Base-by-base conservation (phyloP, 2,113 vertebrate genomes). In the Cololabis saira region DNA sequence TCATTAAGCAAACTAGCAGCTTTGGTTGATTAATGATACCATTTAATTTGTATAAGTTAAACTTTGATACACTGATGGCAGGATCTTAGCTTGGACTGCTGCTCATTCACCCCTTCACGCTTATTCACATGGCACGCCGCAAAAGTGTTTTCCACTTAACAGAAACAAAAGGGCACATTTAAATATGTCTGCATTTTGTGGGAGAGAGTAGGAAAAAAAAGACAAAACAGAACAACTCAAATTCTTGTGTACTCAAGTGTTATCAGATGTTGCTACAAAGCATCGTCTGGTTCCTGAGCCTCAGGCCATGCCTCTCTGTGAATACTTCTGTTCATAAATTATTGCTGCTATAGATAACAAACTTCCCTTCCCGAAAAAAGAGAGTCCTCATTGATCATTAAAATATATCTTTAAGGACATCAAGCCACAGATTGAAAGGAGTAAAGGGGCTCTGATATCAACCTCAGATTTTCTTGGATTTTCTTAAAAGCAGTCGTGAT, bases 351-450 rank as follows among this genome's bases (percentile, higher is more conserved):
- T 78, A 67, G 63, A 84, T 58, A 71, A 50, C 50, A 69, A 67
- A 73, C 70, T 62, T 70, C 64, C 71, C 57, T 79, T 37, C 33
- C 74, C 56, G 49, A 68, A 33, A 60, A 77, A 27, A 59, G 49
- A 57, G 60, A 55, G 30, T 24, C 43, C 67, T 74, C 69, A 72
- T 72, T 61, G 59, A 49, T 61, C 44, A 64, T 71, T 66, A 45
- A 76, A 82, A 71, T 44, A 60, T 64, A 49, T 70, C 53, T 24
- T 47, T 50, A 56, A 56, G 19, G 40, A 78, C 17, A 50, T 51
- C 33, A 50, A 69, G 56, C 61, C 66, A n/a, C 27, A 45, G 76
- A 66, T 69, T 67, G 57, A 10, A 21, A 42, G 27, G 27, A 63
- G 64, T 68, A 56, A 69, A 18, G 49, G 13, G 1, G 0, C 67